These are phyloP conservation scores for Electrona antarctica DNA, from an alignment of 2,113 vertebrate genomes.

Conservation along the genomic window DNA sequence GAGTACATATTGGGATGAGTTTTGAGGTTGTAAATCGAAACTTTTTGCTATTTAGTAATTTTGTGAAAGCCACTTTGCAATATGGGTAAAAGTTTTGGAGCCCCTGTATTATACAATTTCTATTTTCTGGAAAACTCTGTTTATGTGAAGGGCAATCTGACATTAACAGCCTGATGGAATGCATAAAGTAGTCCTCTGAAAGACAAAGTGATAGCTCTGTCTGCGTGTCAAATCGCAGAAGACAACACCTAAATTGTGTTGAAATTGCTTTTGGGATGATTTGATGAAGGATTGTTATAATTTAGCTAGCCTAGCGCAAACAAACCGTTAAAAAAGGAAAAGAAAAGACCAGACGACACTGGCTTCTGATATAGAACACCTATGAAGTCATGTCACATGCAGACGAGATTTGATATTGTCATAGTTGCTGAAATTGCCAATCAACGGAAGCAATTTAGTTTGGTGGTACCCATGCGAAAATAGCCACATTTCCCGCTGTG, in stretches of 20 bases:
- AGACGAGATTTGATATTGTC: slow-evolving; percentile 11
- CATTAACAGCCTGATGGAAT: too few species aligned
- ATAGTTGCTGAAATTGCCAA: slow-evolving; percentile 41
- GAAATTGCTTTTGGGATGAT: slow-evolving; percentile 31
- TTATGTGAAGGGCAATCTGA: too few species aligned
- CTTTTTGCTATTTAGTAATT: too few species aligned
- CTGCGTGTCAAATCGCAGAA: neutral
- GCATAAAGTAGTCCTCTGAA: neutral
- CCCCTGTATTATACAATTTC: too few species aligned
- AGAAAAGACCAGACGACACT: slow-evolving; percentile 26
- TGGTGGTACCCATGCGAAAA: slow-evolving; percentile 27
- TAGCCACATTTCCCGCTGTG: neutral
- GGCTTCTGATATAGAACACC: slow-evolving; percentile 21
- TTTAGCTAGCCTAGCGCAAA: slow-evolving; percentile 27
- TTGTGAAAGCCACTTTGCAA: too few species aligned
- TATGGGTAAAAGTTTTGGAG: too few species aligned
- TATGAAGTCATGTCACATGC: slow-evolving; percentile 26
- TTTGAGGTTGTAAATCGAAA: too few species aligned
- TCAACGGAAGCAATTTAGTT: slow-evolving; percentile 44
- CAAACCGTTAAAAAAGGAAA: slow-evolving; percentile 36
- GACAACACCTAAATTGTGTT: slow-evolving; percentile 22
- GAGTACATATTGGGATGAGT: too few species aligned
- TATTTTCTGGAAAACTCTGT: too few species aligned
- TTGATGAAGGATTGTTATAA: slow-evolving; percentile 50
- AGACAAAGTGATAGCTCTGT: slow-evolving; percentile 4